A percentile compares a stretch with the other conserved stretches of the same genome.
These are phyloP conservation scores for Danio jaintianensis DNA, from an alignment of 2,797 vertebrate species.

Conservation along the genomic window DNA sequence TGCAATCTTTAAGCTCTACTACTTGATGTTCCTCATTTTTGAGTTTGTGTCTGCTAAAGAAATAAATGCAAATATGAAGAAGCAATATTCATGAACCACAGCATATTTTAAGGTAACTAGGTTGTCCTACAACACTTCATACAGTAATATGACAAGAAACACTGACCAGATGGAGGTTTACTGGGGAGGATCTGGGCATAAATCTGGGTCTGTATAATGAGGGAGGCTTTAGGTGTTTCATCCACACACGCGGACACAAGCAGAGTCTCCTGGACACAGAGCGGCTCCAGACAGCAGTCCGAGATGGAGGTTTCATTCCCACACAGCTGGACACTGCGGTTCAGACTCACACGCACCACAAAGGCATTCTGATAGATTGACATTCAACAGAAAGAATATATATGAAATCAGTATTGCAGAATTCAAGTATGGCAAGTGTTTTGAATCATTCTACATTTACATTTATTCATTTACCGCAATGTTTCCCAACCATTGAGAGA, in stretches of 20 bases:
- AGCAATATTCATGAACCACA: background rate
- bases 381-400: background rate
- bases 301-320: conserved; percentile 59
- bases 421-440: background rate
- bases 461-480: too few relatives aligned
- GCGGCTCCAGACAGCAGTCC: conserved; percentile 76
- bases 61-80: background rate
- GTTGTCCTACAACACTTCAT: background rate
- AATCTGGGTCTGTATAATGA: conserved; percentile 88
- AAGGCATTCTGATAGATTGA: conserved; percentile 35
- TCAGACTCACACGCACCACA: conserved; percentile 77
- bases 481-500: too few relatives aligned
- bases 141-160: background rate
- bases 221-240: conserved; percentile 69
- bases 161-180: conserved; percentile 78
- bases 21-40: background rate
- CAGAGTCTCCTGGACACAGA: conserved; percentile 84
- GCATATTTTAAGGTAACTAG: background rate
- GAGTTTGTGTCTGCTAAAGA: background rate
- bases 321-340: conserved; percentile 77
- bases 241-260: conserved; percentile 83
- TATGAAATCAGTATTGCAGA: background rate
- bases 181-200: conserved; percentile 76
- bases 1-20: background rate
- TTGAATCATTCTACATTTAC: background rate